These are phyloP conservation scores for Silvanus unidentatus DNA, from an alignment of 2,888 invertebrate species.

Conservation along the genomic window DNA sequence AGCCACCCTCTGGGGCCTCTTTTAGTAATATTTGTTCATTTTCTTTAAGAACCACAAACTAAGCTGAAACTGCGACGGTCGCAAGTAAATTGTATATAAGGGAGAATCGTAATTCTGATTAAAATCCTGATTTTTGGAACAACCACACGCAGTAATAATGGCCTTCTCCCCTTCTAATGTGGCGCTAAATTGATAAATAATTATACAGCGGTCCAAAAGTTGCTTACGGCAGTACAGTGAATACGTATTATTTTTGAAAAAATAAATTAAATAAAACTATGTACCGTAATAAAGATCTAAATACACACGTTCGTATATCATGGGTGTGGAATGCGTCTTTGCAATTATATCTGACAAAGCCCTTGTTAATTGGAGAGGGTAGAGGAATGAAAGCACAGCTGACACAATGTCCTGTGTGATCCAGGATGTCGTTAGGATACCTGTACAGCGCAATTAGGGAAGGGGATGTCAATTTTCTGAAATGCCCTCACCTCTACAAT, in stretches of 20 bases:
- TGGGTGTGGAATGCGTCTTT: not conserved
- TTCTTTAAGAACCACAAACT: not conserved
- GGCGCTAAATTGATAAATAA: too few relatives aligned
- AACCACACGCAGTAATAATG: too few relatives aligned
- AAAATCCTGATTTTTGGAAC: too few relatives aligned
- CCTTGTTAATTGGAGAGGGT: slow-evolving; percentile 4
- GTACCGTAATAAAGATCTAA: too few relatives aligned
- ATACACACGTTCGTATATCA: not conserved
- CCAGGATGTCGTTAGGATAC: slow-evolving; percentile 15
- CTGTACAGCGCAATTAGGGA: slow-evolving; percentile 9
- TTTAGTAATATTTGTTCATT: not conserved
- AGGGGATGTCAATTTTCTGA: slow-evolving; percentile 5
- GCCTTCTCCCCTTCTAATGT: too few relatives aligned
- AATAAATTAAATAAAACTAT: too few relatives aligned
- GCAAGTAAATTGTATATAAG: too few relatives aligned
- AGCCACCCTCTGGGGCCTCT: not conserved
- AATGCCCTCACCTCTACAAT: slow-evolving; percentile 1
- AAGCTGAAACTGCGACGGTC: too few relatives aligned
- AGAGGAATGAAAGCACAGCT: slow-evolving; percentile 5
- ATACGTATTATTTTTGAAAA: too few relatives aligned
- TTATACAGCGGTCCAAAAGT: too few relatives aligned
- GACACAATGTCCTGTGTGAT: slow-evolving; percentile 7
- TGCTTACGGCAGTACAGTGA: too few relatives aligned
- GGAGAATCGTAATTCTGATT: too few relatives aligned
- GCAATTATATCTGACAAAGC: slow-evolving; percentile 5